phyloP scores from a whole-genome alignment of 2,888 invertebrate species.

The Chouioia cunea region DNA sequence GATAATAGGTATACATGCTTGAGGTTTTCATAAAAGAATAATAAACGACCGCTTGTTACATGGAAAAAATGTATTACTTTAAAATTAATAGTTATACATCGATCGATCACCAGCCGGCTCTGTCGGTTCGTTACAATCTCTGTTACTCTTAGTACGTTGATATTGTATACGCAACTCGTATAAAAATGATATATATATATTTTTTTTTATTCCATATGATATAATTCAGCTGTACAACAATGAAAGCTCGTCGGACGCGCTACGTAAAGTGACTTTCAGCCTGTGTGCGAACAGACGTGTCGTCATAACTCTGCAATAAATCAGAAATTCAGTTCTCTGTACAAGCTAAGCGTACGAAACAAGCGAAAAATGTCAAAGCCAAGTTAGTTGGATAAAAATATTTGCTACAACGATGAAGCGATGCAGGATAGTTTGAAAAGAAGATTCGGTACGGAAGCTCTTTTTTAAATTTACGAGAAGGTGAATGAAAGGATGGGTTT shows the following conservation, averaged over 20 bases:
- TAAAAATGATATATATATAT: slow-evolving; percentile 44
- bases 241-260: slow-evolving; percentile 39
- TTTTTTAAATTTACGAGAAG: slow-evolving; percentile 20
- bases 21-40: slow-evolving; percentile 34
- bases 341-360: slow-evolving; percentile 39
- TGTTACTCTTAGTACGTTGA: slow-evolving; percentile 38
- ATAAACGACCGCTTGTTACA: slow-evolving; percentile 42
- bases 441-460: slow-evolving; percentile 37
- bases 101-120: slow-evolving; percentile 37
- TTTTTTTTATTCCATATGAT: slow-evolving; percentile 18
- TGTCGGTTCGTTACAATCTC: slow-evolving; percentile 40
- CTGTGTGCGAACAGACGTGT: slow-evolving; percentile 22
- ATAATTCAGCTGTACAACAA: slow-evolving; percentile 47
- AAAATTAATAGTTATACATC: slow-evolving; percentile 46
- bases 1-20: slow-evolving; percentile 33
- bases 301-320: slow-evolving; percentile 31
- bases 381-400: slow-evolving; percentile 34
- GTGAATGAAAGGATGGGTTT: slow-evolving; percentile 18
- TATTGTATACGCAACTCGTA: slow-evolving; percentile 42
- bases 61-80: slow-evolving; percentile 45
- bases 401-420: slow-evolving; percentile 28
- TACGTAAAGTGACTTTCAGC: slow-evolving; percentile 28
- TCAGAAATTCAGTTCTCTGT: slow-evolving; percentile 42
- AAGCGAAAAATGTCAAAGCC: slow-evolving; percentile 23
- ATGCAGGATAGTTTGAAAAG: slow-evolving; percentile 24